phyloP scores from a whole-genome alignment of 2,113 vertebrate genomes.

The Morone saxatilis region DNA sequence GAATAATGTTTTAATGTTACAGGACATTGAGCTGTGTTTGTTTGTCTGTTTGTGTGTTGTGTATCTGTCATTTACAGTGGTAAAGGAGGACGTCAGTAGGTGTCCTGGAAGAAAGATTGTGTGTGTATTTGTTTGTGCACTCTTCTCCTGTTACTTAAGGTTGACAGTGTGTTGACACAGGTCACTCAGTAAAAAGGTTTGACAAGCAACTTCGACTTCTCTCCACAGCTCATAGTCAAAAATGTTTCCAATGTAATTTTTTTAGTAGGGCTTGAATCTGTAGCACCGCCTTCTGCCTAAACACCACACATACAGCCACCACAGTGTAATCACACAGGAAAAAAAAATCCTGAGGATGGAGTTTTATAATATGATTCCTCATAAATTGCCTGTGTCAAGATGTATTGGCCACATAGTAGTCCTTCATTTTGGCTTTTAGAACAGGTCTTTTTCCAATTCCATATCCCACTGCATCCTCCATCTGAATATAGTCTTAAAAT shows the following conservation, averaged over 20 bases:
- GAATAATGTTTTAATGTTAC: neutral
- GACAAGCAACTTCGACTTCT: neutral
- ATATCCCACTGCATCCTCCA: too few relatives aligned
- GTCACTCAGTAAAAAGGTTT: neutral
- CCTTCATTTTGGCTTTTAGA: neutral
- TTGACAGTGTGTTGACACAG: neutral
- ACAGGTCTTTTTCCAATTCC: neutral
- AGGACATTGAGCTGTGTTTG: neutral
- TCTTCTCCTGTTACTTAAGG: neutral
- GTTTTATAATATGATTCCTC: neutral
- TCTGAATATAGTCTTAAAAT: neutral
- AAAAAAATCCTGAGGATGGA: too few relatives aligned
- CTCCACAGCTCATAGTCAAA: neutral
- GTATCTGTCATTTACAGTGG: neutral
- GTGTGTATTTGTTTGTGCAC: neutral
- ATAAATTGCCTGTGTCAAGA: neutral
- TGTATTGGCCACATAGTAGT: neutral
- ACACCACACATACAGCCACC: too few relatives aligned
- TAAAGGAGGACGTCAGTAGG: neutral
- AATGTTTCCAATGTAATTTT: neutral
- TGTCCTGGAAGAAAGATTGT: neutral
- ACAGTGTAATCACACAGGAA: too few relatives aligned
- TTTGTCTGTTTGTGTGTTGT: neutral
- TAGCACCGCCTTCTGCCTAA: too few relatives aligned
- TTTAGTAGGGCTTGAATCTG: neutral